phyloP scores from a whole-genome alignment of 2,797 vertebrate genomes.

The Lindbergichthys nudifrons region DNA sequence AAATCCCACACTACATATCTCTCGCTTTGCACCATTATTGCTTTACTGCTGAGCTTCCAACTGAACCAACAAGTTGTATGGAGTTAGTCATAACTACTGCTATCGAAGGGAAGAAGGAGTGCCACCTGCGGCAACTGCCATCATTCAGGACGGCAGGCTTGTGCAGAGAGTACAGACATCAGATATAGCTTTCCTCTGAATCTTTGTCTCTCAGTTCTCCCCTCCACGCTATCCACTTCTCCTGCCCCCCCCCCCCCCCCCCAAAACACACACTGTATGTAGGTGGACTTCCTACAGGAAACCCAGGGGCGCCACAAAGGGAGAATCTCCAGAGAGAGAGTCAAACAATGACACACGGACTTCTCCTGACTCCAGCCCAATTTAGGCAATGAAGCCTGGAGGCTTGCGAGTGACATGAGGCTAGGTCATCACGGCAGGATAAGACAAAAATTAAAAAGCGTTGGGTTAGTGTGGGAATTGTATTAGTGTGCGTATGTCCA shows the following conservation, averaged over 20 bases:
- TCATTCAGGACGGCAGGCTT: conserved; percentile 20
- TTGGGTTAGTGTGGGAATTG: conserved; percentile 36
- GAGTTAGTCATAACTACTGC: conserved; percentile 10
- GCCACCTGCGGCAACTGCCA: conserved; percentile 7
- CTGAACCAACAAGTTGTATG: conserved; percentile 27
- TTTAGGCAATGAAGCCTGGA: conserved; percentile 58
- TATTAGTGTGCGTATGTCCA: conserved; percentile 24
- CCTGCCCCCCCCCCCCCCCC: neutral
- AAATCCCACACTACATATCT: conserved; percentile 16
- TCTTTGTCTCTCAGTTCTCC: conserved; percentile 40
- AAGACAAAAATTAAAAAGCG: conserved; percentile 48
- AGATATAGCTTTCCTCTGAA: conserved; percentile 28
- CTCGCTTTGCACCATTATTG: neutral
- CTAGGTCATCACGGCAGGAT: conserved; percentile 48
- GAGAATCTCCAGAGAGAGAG: conserved; percentile 69
- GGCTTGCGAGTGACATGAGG: conserved; percentile 27
- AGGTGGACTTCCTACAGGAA: conserved; percentile 79
- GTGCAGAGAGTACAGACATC: neutral
- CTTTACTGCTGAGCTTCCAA: conserved; percentile 12
- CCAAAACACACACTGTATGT: conserved; percentile 32
- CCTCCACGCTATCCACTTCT: conserved; percentile 23
- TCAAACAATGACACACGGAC: conserved; percentile 61
- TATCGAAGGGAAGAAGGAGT: conserved; percentile 24
- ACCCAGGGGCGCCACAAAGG: conserved; percentile 43
- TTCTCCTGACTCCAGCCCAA: conserved; percentile 47